Percentiles rank a stretch among this genome's conserved stretches.
phyloP scores from a whole-genome alignment of 2,113 vertebrate genomes.

The Heliornis fulica region DNA sequence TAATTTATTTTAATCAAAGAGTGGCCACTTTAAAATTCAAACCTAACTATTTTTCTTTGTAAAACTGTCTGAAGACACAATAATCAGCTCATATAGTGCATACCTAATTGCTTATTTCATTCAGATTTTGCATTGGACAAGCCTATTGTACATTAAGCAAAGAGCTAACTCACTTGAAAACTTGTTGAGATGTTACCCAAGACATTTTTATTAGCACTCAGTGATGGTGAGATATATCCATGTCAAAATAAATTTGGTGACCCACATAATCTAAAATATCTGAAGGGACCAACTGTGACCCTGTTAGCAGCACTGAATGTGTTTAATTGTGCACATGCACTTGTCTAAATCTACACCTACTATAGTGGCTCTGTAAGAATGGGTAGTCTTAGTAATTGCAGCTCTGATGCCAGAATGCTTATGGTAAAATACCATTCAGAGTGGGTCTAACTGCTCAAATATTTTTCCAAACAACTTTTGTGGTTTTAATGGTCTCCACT shows the following conservation, averaged over 20 bases:
- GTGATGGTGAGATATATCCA: not conserved
- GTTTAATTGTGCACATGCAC: not conserved
- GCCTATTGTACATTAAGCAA: not conserved
- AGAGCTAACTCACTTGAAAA: not conserved
- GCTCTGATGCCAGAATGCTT: not conserved
- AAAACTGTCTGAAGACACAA: not conserved
- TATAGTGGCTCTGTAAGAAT: accelerated
- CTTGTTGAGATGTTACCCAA: not conserved
- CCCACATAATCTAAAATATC: not conserved
- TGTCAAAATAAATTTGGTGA: not conserved
- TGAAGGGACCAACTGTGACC: not conserved
- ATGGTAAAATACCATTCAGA: not conserved
- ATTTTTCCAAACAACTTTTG: not conserved
- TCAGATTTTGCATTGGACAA: not conserved
- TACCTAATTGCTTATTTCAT: not conserved
- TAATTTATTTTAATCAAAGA: not conserved
- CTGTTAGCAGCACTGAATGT: not conserved
- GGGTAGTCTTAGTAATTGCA: not conserved
- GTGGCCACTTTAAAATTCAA: not conserved
- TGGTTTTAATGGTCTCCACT: not conserved
- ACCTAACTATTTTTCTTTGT: not conserved
- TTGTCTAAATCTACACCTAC: not conserved
- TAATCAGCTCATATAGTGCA: not conserved
- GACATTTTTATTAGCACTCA: not conserved
- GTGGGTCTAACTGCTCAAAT: not conserved